phyloP scores from a whole-genome alignment of 2,113 vertebrate genomes.

The Phaetusa simplex region DNA sequence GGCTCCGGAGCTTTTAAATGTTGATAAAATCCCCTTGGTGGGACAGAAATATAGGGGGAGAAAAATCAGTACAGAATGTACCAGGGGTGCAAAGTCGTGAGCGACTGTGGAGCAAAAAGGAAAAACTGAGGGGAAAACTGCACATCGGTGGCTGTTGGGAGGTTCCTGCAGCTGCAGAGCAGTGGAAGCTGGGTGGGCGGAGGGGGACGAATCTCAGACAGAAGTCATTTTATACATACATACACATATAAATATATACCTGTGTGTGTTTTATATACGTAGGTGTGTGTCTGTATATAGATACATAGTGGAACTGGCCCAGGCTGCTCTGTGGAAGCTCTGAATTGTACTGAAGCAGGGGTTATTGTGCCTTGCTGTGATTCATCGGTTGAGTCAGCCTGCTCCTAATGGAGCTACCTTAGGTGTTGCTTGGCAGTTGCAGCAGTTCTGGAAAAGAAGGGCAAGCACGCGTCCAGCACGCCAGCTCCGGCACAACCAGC shows the following conservation, averaged over 20 bases:
- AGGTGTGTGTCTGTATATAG: background rate
- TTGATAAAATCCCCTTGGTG: background rate
- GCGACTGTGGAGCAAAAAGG: background rate
- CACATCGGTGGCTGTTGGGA: background rate
- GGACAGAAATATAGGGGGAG: background rate
- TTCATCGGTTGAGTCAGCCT: background rate
- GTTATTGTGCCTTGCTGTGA: background rate
- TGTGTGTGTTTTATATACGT: rapidly evolving
- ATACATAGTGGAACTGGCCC: background rate
- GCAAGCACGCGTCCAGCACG: background rate
- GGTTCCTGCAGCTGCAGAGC: background rate
- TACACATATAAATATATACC: background rate
- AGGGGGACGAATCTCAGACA: background rate
- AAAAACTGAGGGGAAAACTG: background rate
- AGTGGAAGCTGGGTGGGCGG: background rate
- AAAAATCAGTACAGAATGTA: background rate
- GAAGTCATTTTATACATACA: background rate
- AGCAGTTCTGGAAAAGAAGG: background rate
- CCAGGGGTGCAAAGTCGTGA: background rate
- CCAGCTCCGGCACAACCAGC: background rate
- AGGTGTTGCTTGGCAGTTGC: background rate
- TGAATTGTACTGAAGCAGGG: background rate
- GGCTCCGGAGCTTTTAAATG: background rate
- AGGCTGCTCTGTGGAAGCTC: background rate
- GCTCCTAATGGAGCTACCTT: background rate